Percentiles rank a stretch among this genome's conserved stretches.
Conservation (phyloP, 2,113 vertebrate species). For the Sigmodon hispidus region DNA sequence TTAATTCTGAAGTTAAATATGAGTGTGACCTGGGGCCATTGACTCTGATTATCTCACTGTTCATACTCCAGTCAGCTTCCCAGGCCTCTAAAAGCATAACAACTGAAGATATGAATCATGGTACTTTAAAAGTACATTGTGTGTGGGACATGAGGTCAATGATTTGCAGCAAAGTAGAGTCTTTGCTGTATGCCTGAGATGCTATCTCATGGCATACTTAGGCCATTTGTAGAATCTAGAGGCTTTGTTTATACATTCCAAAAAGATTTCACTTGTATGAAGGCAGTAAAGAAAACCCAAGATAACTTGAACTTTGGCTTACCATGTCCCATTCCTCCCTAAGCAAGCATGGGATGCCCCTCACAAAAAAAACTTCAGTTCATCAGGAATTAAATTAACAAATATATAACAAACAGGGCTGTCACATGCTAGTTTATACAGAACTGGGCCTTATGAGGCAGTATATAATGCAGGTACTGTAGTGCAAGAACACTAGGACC, state of each 20-base stretch:
- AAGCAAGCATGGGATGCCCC: background rate
- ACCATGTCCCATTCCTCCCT: too few relatives aligned
- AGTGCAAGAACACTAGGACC: background rate
- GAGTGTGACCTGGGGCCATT: background rate
- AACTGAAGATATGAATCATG: background rate
- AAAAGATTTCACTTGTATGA: background rate
- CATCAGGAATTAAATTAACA: constrained; percentile 68
- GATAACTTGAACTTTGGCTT: background rate
- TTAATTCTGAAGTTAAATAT: background rate
- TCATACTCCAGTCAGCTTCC: too few relatives aligned
- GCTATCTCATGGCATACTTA: background rate
- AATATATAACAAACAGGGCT: constrained; percentile 30
- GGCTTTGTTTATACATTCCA: background rate
- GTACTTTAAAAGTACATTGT: background rate
- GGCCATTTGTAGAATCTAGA: background rate
- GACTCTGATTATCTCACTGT: background rate
- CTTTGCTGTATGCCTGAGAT: too few relatives aligned
- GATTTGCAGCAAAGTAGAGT: background rate
- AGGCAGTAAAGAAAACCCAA: background rate
- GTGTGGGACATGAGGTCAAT: background rate
- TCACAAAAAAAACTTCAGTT: background rate
- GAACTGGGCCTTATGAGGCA: background rate
- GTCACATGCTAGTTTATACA: background rate
- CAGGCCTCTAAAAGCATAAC: background rate
- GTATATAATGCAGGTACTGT: background rate